Evolutionary conservation across 2,888 invertebrate species (phyloP), one percentile per base, ranked within the genome.

Genomic region (Napeogenes sylphis): DNA sequence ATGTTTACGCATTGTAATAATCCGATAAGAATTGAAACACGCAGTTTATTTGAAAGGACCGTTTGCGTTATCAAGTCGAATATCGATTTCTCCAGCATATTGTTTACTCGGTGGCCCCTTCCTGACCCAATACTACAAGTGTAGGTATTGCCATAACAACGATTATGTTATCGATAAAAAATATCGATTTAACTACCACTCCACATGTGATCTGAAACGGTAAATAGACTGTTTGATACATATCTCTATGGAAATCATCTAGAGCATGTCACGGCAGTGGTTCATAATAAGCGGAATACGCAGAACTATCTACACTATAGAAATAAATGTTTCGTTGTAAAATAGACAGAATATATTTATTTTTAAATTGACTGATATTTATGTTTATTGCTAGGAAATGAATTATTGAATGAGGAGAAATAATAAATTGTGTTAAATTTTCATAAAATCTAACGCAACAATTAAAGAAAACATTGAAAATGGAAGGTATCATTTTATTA

Each of bases 51-150:
- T 64, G 67, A 70, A 71, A 69, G 70, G 70, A 65, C 63, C 68
- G 55, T 70, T 65, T 61, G 64, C 65, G 57, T 73, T 80, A 81
- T 82, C 80, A 73, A 71, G 70, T 72, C 71, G 77, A 69, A 76
- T 81, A 83, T 83, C 80, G 77, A 80, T 80, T 77, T 75, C 73
- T 71, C 74, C 72, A 59, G 71, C 78, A 79, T 79, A 82, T 82
- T 75, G 83, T 83, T 83, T 74, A 75, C 70, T 68, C 70, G 80
- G 66, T 53, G 69, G 71, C 64, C 69, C 64, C 65, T 53, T 59
- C 61, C 55, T 62, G 63, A 62, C 53, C 66, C 53, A 62, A 61
- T 67, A 64, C 59, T 45, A 58, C 67, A 21, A 21, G 21, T 21
- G 21, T 21, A 56, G 56, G 63, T 64, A 65, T 70, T 67, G 63